These are phyloP conservation scores for Adela reaumurella DNA, from an alignment of 2,888 invertebrate genomes.

Conservation along the genomic window DNA sequence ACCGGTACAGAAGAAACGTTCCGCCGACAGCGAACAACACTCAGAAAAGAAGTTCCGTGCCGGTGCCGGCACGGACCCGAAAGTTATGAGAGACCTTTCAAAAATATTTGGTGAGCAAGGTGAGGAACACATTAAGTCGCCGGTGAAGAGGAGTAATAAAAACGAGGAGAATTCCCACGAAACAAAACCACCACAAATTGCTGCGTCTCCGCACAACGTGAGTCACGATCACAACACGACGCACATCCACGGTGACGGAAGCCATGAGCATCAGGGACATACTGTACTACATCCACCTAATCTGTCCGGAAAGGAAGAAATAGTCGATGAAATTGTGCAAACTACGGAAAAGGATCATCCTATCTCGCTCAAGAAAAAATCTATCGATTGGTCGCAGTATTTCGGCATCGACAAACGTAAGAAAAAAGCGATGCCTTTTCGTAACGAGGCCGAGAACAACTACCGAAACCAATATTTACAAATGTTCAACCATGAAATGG, in stretches of 20 bases:
- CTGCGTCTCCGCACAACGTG: conserved; percentile 23
- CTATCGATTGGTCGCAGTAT: conserved; percentile 83
- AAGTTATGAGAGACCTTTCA: conserved; percentile 65
- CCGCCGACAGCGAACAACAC: conserved; percentile 25
- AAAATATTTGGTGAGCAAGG: conserved; percentile 60
- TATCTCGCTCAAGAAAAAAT: conserved; percentile 69
- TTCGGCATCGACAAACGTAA: conserved; percentile 79
- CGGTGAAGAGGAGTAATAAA: conserved; percentile 52
- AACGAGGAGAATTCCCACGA: conserved; percentile 31
- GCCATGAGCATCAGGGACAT: conserved; percentile 21
- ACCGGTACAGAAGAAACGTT: conserved; percentile 29
- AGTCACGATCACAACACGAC: conserved; percentile 20
- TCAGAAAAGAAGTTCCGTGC: conserved; percentile 31
- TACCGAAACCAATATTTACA: conserved; percentile 41
- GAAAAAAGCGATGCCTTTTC: conserved; percentile 54
- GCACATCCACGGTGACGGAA: conserved; percentile 22
- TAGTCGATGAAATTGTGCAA: conserved; percentile 18
- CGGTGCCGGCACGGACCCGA: conserved; percentile 62
- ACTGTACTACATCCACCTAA: conserved; percentile 13
- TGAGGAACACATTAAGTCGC: conserved; percentile 37
- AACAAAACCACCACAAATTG: conserved; percentile 34
- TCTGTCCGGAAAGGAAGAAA: conserved; percentile 26
- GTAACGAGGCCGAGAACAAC: conserved; percentile 35
- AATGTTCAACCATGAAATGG: conserved; percentile 42
- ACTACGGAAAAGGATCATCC: conserved; percentile 31